Evolutionary conservation across 2,888 invertebrate species (phyloP).

Genomic region (Nymphalis c-album): DNA sequence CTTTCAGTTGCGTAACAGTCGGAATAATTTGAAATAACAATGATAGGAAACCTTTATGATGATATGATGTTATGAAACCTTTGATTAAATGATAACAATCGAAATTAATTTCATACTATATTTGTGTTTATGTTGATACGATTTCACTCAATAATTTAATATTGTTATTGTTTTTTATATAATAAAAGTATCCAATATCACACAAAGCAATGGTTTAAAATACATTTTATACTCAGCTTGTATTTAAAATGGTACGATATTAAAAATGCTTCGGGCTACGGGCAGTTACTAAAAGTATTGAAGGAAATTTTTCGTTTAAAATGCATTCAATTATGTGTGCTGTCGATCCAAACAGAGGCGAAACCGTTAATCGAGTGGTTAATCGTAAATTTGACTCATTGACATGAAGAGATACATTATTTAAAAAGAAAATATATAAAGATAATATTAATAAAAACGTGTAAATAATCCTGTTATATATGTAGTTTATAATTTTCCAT

Average conservation of each 20-base stretch:
- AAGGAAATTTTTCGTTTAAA: constrained; percentile 6
- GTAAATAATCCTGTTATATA: no score
- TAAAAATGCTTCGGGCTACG: constrained; percentile 2
- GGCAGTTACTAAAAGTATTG: constrained; percentile 5
- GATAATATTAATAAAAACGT: no score
- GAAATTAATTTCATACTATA: no score
- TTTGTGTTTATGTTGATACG: no score
- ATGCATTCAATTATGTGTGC: constrained; percentile 12
- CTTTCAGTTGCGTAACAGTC: no score
- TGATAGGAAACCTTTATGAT: no score
- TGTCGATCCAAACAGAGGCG: constrained; percentile 13
- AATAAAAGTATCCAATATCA: constrained; percentile 1
- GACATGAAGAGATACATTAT: constrained; percentile 7
- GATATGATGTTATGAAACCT: no score
- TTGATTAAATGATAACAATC: no score
- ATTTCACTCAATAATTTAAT: not conserved
- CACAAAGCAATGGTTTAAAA: not conserved
- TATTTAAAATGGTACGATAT: constrained; percentile 1
- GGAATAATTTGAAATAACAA: no score
- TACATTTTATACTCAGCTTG: not conserved
- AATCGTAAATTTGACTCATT: constrained; percentile 6
- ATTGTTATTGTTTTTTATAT: not conserved
- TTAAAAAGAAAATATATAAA: not conserved
- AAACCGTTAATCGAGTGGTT: constrained; percentile 3
- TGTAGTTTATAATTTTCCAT: no score